phyloP scores from a whole-genome alignment of 1,140 invertebrate genomes.

The Drosophila takahashii region DNA sequence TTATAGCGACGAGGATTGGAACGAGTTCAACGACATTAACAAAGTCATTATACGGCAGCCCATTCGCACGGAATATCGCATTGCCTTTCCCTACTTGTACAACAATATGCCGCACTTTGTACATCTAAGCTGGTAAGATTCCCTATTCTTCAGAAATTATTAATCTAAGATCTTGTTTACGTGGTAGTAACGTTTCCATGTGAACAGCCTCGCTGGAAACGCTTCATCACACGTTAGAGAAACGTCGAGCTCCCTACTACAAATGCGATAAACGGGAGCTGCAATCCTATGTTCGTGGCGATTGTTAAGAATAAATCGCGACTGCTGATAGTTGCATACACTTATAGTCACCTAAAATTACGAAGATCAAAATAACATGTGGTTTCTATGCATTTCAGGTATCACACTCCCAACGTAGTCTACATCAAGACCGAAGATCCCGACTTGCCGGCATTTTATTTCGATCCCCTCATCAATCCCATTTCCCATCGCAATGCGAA shows the following conservation, averaged over 20 bases:
- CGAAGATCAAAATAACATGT: not conserved
- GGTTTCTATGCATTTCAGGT: conserved; percentile 87
- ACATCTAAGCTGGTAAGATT: conserved; percentile 94
- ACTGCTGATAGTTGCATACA: conserved; percentile 82
- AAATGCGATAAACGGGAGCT: conserved; percentile 69
- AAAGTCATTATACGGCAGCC: conserved; percentile 99
- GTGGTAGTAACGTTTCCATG: conserved; percentile 55
- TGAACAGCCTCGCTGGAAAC: conserved; percentile 18
- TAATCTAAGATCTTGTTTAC: conserved; percentile 29
- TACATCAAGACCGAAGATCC: conserved; percentile 99
- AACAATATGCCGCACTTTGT: conserved; percentile 99
- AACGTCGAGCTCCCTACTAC: conserved; percentile 69
- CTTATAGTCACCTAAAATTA: not conserved
- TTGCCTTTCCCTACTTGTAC: conserved; percentile 99
- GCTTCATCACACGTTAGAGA: conserved; percentile 64
- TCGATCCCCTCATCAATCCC: conserved; percentile 99
- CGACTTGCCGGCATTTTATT: conserved; percentile 99
- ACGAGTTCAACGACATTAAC: conserved; percentile 99
- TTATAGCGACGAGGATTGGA: conserved; percentile 99
- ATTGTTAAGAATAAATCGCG: conserved; percentile 53
- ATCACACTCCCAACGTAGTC: conserved; percentile 99
- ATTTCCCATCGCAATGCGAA: conserved; percentile 96
- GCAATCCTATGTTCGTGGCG: conserved; percentile 72
- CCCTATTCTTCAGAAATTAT: not conserved
- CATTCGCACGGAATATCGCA: conserved; percentile 99